Percentiles rank a stretch among this genome's conserved stretches.
These are phyloP conservation scores for Chrysopilus asiliformis DNA, from an alignment of 2,888 invertebrate species.

Conservation along the genomic window DNA sequence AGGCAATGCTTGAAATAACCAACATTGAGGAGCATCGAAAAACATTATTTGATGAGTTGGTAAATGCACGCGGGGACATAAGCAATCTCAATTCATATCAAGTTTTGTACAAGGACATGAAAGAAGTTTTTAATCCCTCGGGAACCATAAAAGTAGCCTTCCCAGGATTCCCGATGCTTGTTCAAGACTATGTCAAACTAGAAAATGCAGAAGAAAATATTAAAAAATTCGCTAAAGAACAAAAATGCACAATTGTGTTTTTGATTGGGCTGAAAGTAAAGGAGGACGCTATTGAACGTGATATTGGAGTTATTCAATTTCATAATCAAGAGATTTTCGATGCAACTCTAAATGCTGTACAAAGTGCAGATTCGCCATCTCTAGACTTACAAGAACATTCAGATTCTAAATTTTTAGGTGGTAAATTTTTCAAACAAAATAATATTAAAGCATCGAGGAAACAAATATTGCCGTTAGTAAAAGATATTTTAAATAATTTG, in stretches of 20 bases:
- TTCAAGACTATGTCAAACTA: conserved; percentile 23
- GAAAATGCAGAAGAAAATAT: conserved; percentile 38
- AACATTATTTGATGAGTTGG: conserved; percentile 39
- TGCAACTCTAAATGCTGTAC: conserved; percentile 20
- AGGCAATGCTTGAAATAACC: conserved; percentile 25
- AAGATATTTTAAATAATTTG: conserved; percentile 30
- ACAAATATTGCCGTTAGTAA: conserved; percentile 51
- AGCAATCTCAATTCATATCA: conserved; percentile 48
- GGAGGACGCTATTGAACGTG: conserved; percentile 39
- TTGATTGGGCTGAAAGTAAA: conserved; percentile 49
- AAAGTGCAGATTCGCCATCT: conserved; percentile 15
- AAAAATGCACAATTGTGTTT: conserved; percentile 38
- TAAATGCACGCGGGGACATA: conserved; percentile 53
- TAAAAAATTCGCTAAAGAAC: conserved; percentile 36
- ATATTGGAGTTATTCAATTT: conserved; percentile 42
- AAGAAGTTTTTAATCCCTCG: conserved; percentile 43
- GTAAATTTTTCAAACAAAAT: conserved; percentile 41
- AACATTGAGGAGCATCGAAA: conserved; percentile 29
- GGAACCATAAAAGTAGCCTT: conserved; percentile 41
- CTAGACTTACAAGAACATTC: conserved; percentile 32
- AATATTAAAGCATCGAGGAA: conserved; percentile 52
- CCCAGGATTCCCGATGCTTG: conserved; percentile 35
- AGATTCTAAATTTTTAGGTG: conserved; percentile 32
- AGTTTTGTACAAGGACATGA: conserved; percentile 62
- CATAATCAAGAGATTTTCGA: conserved; percentile 21